Base-by-base conservation (phyloP, 2,797 vertebrate species). In the Spheniscus humboldti region DNA sequence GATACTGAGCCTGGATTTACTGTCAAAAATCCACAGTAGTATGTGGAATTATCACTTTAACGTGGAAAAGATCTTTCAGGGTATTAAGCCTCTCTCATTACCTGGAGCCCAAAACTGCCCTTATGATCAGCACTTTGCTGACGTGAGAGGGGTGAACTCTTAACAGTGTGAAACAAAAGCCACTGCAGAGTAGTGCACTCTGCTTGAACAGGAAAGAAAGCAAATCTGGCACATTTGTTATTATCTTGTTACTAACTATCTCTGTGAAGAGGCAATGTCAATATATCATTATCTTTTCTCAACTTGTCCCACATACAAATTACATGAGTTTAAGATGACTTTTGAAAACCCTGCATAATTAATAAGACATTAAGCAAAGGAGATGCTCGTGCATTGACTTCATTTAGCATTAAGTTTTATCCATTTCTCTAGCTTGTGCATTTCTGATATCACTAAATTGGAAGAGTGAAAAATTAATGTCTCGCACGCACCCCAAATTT, bases 11-110 rank as follows among this genome's bases (percentile, higher is more conserved):
- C 47, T 11, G 45, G 43, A 62, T 87, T 78, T 90, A 11, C 75
- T 23, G 8, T 8, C 74, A 27, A n/a, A 69, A n/a, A 0, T 64
- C 43, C 27, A 2, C 0, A 0, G 7, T 1, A 41, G 28, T 0
- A 13, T 53, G 15, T 63, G 62, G 48, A 85, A 94, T 71, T 16
- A 59, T 5, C 60, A 13, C 56, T 69, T n/a, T 2, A 35, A 35
- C 1, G 35, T 5, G 30, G 64, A 47, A 41, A 20, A 84, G 71
- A 37, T 50, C 57, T 88, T 22, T 10, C 23, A 33, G 53, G 53
- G 18, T 28, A 16, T 18, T 11, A 30, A 87, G n/a, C 22, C 59
- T 13, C 63, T 31, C 33, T n/a, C 37, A 5, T 48, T 33, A 24
- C 37, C 27, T 39, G 3, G 52, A 86, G 68, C 28, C 69, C 69